Conservation (phyloP, 2,797 vertebrate genomes). For the Mastacembelus armatus region DNA sequence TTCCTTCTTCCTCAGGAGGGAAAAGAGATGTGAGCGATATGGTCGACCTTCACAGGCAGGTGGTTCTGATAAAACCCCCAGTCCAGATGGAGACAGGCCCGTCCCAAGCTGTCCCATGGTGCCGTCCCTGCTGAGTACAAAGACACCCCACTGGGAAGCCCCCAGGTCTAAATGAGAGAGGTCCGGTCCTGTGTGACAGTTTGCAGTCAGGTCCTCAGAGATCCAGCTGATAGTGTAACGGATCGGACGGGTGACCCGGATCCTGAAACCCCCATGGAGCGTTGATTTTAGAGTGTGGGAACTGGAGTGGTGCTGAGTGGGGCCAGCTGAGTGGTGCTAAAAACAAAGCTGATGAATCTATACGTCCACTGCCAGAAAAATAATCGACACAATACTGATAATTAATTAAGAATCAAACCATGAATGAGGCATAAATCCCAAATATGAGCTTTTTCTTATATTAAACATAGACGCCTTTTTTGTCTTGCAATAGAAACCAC, state of each 20-base stretch:
- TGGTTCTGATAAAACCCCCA: constrained; percentile 82
- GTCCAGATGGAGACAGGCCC: constrained; percentile 66
- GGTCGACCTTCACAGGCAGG: constrained; percentile 66
- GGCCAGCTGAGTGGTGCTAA: background rate
- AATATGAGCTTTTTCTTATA: too few relatives aligned
- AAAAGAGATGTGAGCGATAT: constrained; percentile 77
- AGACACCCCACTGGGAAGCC: constrained; percentile 71
- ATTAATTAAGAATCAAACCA: too few relatives aligned
- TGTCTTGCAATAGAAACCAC: too few relatives aligned
- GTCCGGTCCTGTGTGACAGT: constrained; percentile 64
- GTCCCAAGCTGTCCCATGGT: constrained; percentile 62
- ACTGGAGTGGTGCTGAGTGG: constrained; percentile 29
- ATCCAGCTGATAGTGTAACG: constrained; percentile 71
- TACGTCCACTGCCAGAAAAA: too few relatives aligned
- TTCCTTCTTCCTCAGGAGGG: constrained; percentile 62
- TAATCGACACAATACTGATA: too few relatives aligned
- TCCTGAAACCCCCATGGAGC: constrained; percentile 48
- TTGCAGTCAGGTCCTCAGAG: constrained; percentile 55
- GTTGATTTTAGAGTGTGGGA: constrained; percentile 57
- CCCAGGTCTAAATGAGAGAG: constrained; percentile 80
- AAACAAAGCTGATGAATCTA: background rate
- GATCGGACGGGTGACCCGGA: constrained; percentile 66
- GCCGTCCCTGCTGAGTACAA: constrained; percentile 78
- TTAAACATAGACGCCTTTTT: too few relatives aligned
- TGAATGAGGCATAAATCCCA: too few relatives aligned